Base-by-base conservation (phyloP, 2,888 invertebrate species). In the Chironomus riparius region DNA sequence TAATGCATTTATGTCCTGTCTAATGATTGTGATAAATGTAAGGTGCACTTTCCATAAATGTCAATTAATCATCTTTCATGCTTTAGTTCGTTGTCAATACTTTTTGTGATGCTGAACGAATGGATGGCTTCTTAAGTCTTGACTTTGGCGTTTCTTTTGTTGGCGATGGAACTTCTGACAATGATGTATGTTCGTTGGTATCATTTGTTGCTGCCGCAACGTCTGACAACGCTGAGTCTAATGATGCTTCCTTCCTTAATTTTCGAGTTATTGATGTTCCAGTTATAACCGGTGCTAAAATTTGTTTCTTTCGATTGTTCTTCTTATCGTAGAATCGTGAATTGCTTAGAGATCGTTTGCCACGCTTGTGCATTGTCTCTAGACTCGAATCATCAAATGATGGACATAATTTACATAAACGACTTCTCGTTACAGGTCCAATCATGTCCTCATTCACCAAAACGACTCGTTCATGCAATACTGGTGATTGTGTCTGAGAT, bases 281-380 rank as follows among this genome's bases (percentile, higher is more conserved):
- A n/a, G 72, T 61, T 12, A 72, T 38, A 13, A 50, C 24, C 12
- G 72, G 71, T 13, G 48, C 47, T 10, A 72, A 6, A 47, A 72
- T 61, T 24, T 72, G 72, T 50, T 61, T 62, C 24, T 72, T 61
- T 4, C 56, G n/a, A n/a, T 28, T 61, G 13, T 72, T 72, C 21
- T 72, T 72, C 47, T 72, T 72, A 18, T 72, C 72, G 38, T 72
- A 38, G 22, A 72, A 72, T 61, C 84, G 82, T 2, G 84, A 83
- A 77, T 83, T 84, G 79, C 84, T 84, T 7, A 84, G 78, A n/a
- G 84, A 84, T 62, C 84, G 82, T 79, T 84, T 84, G 78, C 83
- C 84, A 71, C 84, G 82, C 77, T 84, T 84, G 12, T 72, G 61
- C 12, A 50, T 28, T n/a, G 28, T 62, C 50, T 72, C 72, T 1